Evolutionary conservation across 2,797 vertebrate species (phyloP), one percentile per base, ranked within the genome.

Genomic region (Tragelaphus eurycerus): DNA sequence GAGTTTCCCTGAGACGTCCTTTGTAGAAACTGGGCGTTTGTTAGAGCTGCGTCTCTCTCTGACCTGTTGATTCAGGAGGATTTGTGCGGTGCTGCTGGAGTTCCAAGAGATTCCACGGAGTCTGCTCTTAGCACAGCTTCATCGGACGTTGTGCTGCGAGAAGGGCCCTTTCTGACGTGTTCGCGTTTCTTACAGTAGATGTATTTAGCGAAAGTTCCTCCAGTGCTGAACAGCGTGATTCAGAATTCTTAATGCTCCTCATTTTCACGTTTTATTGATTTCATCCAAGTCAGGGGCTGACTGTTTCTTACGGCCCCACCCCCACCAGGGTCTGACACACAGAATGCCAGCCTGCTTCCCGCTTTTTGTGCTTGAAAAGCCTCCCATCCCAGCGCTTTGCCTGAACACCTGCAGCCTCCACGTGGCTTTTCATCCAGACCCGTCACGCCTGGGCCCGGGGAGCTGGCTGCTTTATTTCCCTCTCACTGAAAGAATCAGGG

Each of bases 201-300:
- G 2, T 38, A 0, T 23, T 57, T 1, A 43, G 55, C 7, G 16
- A 67, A 38, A 25, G 19, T 12, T 4, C 62, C 23, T 86, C 8
- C 1, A 3, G 38, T 1, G 1, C 29, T 0, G 6, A 25, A 12
- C 12, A 7, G 23, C 4, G 1, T 19, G 52, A 27, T 55, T 55
- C 25, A 6, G 60, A 16, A 9, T 38, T n/a, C 60, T 52, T 5
- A 17, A 6, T 19, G 48, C 5, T 6, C 6, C 17, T n/a, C 11
- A 0, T 10, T 50, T 52, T 62, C 54, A 11, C 34, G 64, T 54
- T 83, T 48, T 10, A 2, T 46, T 1, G 81, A 12, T 23, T 46
- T 38, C 29, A 6, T 50, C 62, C 74, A 62, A 5, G 46, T 38
- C 27, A 67, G 31, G n/a, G 16, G 11, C 34, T 27, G 81, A 14